These are phyloP conservation scores for Cynopterus sphinx DNA, from an alignment of 2,797 vertebrate genomes.

Conservation along the genomic window DNA sequence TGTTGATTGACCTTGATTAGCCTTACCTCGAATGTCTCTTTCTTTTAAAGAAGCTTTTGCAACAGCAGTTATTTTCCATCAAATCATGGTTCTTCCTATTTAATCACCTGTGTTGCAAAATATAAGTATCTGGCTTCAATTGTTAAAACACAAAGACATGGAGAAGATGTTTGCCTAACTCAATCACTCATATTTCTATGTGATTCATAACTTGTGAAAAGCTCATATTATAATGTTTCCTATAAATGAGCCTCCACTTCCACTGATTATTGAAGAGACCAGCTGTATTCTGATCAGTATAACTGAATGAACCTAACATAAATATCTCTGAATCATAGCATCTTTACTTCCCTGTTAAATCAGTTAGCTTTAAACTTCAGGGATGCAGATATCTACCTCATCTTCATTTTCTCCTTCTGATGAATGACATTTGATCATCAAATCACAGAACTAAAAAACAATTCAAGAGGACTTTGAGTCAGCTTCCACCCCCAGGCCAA, in stretches of 20 bases:
- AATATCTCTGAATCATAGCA: conserved; percentile 53
- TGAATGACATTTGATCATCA: background rate
- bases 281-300: conserved; percentile 51
- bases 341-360: conserved; percentile 52
- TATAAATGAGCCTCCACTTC: background rate
- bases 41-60: conserved; percentile 11
- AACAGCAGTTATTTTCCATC: background rate
- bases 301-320: conserved; percentile 41
- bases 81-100: conserved; percentile 24
- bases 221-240: background rate
- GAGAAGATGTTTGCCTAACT: background rate
- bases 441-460: background rate
- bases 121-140: background rate
- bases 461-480: background rate
- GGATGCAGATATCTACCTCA: background rate
- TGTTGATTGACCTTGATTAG: background rate
- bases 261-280: conserved; percentile 46
- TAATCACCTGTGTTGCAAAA: conserved; percentile 31
- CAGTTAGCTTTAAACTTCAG: background rate
- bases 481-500: background rate
- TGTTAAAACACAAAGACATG: conserved; percentile 48
- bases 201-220: conserved; percentile 42
- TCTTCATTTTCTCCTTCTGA: background rate
- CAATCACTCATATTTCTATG: background rate
- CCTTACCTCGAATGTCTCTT: background rate